phyloP scores from a whole-genome alignment of 2,888 invertebrate genomes.

The Drosophila mayaguana region DNA sequence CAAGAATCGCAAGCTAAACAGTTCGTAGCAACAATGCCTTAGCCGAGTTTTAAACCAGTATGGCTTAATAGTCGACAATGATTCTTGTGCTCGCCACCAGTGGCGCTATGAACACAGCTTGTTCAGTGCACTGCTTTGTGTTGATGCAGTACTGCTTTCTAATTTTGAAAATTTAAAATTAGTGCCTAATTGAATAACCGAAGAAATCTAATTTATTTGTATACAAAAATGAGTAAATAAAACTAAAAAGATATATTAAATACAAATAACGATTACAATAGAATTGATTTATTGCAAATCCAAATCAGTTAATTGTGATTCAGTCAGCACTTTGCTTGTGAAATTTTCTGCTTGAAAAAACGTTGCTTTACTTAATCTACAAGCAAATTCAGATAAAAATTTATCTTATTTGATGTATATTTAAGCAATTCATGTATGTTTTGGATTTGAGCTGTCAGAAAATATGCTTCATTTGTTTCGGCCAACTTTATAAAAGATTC shows the following conservation, averaged over 20 bases:
- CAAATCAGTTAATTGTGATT: not conserved
- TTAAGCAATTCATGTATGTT: not conserved
- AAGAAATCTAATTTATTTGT: not conserved
- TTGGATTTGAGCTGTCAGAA: not conserved
- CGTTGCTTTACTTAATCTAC: not conserved
- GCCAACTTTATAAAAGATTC: constrained; percentile 9
- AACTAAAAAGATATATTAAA: not conserved
- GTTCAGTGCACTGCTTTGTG: not conserved
- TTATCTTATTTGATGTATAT: not conserved
- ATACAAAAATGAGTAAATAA: not conserved
- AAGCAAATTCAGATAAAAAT: not conserved
- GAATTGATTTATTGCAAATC: not conserved
- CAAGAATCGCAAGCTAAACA: not conserved
- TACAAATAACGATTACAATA: not conserved
- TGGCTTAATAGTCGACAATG: no score
- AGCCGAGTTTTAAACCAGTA: not conserved
- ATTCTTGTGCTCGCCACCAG: not conserved
- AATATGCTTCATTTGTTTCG: constrained; percentile 3
- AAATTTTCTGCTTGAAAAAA: no score
- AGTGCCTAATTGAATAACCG: no score
- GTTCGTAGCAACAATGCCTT: no score
- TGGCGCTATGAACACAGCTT: not conserved
- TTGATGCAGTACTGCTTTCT: not conserved
- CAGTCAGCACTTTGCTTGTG: no score
- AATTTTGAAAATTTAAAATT: not conserved